phyloP scores from a whole-genome alignment of 2,797 vertebrate species.

The Bucorvus abyssinicus region DNA sequence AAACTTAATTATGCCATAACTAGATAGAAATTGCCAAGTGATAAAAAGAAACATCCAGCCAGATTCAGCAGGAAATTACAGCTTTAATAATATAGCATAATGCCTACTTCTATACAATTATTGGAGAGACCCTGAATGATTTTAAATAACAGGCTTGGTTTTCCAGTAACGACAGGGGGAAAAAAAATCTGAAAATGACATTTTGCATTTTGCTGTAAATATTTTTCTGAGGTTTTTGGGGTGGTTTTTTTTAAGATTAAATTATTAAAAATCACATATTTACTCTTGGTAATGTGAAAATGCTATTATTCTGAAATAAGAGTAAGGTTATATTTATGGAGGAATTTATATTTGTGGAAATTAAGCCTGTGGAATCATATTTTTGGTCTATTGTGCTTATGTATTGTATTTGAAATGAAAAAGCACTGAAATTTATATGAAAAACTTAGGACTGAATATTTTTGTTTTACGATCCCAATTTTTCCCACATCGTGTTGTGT shows the following conservation, averaged over 20 bases:
- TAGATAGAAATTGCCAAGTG: constrained; percentile 97
- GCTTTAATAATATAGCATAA: constrained; percentile 97
- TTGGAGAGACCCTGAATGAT: constrained; percentile 87
- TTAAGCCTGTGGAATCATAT: constrained; percentile 50
- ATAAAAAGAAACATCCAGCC: constrained; percentile 97
- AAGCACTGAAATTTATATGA: neutral
- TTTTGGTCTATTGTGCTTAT: constrained; percentile 22
- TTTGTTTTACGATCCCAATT: neutral
- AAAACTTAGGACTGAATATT: neutral
- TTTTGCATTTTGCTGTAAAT: constrained; percentile 83
- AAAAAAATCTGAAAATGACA: constrained; percentile 84
- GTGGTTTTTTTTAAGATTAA: constrained; percentile 43
- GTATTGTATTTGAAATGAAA: neutral
- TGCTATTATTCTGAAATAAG: constrained; percentile 55
- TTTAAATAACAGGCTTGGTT: constrained; percentile 84
- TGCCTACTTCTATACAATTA: constrained; percentile 92
- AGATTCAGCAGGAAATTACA: constrained; percentile 97
- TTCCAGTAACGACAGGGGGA: constrained; percentile 81
- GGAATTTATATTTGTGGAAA: constrained; percentile 68
- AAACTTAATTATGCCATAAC: constrained; percentile 99
- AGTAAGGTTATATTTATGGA: constrained; percentile 44
- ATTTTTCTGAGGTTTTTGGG: constrained; percentile 72
- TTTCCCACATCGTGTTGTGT: neutral
- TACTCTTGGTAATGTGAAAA: constrained; percentile 34
- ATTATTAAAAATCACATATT: constrained; percentile 69